phyloP scores from a whole-genome alignment of 2,888 invertebrate species.

The Drosophila hamatofila region DNA sequence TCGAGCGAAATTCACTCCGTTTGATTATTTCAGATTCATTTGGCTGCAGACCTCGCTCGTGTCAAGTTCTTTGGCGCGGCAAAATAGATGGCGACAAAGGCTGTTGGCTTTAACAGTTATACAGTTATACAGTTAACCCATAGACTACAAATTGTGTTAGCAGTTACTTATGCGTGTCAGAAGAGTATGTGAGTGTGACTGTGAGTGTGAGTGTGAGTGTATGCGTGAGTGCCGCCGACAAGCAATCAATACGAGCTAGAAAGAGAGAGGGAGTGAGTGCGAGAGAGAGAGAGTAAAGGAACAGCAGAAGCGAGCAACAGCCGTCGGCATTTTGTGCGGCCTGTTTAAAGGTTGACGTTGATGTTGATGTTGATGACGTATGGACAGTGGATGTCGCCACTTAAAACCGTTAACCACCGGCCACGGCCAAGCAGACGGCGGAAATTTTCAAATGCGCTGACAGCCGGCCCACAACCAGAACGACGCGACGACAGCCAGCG shows the following conservation, averaged over 20 bases:
- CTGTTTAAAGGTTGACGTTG: slow-evolving; percentile 51
- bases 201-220: slow-evolving; percentile 21
- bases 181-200: slow-evolving; percentile 22
- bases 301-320: slow-evolving; percentile 70
- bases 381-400: slow-evolving; percentile 61
- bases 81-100: slow-evolving; percentile 18
- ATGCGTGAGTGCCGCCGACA: slow-evolving; percentile 38
- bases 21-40: slow-evolving; percentile 74
- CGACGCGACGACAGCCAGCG: background rate
- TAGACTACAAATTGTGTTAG: slow-evolving; percentile 61
- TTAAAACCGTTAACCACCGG: slow-evolving; percentile 52
- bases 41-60: slow-evolving; percentile 81
- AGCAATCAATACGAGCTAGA: slow-evolving; percentile 62
- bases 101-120: slow-evolving; percentile 47
- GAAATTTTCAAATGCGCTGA: slow-evolving; percentile 78
- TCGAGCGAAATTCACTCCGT: slow-evolving; percentile 49
- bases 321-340: slow-evolving; percentile 64
- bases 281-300: slow-evolving; percentile 15
- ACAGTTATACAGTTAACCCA: slow-evolving; percentile 61
- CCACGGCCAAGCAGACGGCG: slow-evolving; percentile 67
- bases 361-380: slow-evolving; percentile 35
- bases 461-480: slow-evolving; percentile 20
- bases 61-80: slow-evolving; percentile 73
- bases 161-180: slow-evolving; percentile 46
- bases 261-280: slow-evolving; percentile 2